Evolutionary conservation across 2,797 vertebrate species (phyloP).

Genomic region (Sebastes kiyomatsui): DNA sequence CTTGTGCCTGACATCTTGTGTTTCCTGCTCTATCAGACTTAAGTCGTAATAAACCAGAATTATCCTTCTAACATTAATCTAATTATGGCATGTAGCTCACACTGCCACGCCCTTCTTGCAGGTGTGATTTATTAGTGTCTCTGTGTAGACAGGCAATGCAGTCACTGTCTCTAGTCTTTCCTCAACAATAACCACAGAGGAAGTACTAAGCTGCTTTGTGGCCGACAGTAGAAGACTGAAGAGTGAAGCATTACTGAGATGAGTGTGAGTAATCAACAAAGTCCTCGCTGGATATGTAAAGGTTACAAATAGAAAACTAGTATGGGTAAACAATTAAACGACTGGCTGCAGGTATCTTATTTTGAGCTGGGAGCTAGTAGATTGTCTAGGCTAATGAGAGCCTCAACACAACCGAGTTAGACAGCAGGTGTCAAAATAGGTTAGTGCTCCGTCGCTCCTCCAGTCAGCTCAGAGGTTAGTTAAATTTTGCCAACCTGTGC

Average conservation of each 20-base stretch:
- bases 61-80: background rate
- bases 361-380: background rate
- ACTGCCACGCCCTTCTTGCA: background rate
- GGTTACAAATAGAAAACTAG: slow-evolving; percentile 8
- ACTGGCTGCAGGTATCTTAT: background rate
- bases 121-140: background rate
- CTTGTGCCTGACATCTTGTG: background rate
- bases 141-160: background rate
- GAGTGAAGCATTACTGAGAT: background rate
- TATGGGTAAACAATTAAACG: background rate
- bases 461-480: background rate
- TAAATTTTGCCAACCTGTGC: background rate
- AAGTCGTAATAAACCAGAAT: background rate
- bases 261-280: background rate
- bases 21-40: background rate
- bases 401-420: background rate
- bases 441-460: background rate
- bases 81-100: background rate
- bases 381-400: slow-evolving; percentile 14
- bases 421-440: slow-evolving; percentile 25
- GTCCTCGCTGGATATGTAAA: background rate
- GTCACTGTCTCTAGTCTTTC: background rate
- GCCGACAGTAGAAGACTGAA: background rate
- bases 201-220: background rate
- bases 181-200: background rate